Evolutionary conservation across 2,888 invertebrate species (phyloP), one percentile per base, ranked within the genome.

Genomic region (Dynastes tityus): DNA sequence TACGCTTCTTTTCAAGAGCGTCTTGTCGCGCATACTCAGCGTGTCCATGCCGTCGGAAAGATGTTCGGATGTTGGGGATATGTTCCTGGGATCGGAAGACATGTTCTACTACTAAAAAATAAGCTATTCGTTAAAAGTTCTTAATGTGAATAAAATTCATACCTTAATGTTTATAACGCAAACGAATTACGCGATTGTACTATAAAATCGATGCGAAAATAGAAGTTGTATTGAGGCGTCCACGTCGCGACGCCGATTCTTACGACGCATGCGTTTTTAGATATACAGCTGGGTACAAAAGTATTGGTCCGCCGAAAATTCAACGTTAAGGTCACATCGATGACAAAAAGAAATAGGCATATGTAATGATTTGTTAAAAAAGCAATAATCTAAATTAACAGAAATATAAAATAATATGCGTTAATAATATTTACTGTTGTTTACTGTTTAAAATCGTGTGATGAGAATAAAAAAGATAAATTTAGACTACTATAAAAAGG

Each of bases 1-100:
- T 61, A 85, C 81, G 32, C 85, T 84, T 74, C 86, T 82, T 81
- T 86, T 87, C 75, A 87, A 82, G 40, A 86, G 80, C 3, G 85
- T 80, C 80, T 86, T 88, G 78, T 88, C 87, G 37, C 86, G 84
- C 74, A 85, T 85, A 2, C 87, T 85, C 78, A 84, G 80, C 13
- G 86, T 84, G 73, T 87, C 88, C 82, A 86, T 83, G 73, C 87
- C 87, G 76, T 89, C 88, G 11, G 87, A 87, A 74, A 87, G 84
- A 22, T 85, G 82, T 51, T 88, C 87, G 9, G 88, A 87, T 49
- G 85, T 85, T 74, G 87, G 87, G 49, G 88, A 88, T 6, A 82
- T 78, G 45, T 81, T 83, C 77, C 85, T 83, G 75, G 80, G 81
- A 65, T 86, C 86, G 37, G 79, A 61, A 61, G 73, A 74, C 73